Conservation (phyloP, 1,140 invertebrate genomes). For the Manduca sexta region DNA sequence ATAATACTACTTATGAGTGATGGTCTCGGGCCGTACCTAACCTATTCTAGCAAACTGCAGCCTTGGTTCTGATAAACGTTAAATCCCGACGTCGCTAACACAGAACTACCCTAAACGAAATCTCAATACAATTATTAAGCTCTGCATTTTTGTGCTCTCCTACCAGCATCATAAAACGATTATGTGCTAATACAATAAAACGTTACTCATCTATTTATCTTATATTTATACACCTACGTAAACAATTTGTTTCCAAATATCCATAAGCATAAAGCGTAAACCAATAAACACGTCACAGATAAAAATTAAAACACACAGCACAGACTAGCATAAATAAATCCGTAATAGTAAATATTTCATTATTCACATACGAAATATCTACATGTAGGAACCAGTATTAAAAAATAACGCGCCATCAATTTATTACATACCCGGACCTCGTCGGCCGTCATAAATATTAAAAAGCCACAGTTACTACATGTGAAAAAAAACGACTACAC, state of each 20-base stretch:
- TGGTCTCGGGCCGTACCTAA: slow-evolving; percentile 1
- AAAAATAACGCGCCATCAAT: background rate
- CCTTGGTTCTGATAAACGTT: slow-evolving; percentile 29
- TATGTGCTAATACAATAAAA: background rate
- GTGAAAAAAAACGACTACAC: background rate
- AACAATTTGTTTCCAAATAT: background rate
- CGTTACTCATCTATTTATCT: background rate
- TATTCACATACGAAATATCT: slow-evolving; percentile 2
- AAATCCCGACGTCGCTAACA: slow-evolving; percentile 17
- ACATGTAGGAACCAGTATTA: slow-evolving; percentile 10
- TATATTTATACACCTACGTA: background rate
- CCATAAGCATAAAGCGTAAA: background rate
- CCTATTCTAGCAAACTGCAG: slow-evolving; percentile 30
- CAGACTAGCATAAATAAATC: slow-evolving; percentile 17
- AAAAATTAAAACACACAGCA: slow-evolving; percentile 11
- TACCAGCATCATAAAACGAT: background rate
- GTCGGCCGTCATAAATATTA: background rate
- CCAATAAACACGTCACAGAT: background rate
- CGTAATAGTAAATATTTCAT: background rate
- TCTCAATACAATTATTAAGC: slow-evolving; percentile 6
- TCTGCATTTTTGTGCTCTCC: slow-evolving; percentile 6
- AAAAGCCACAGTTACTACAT: background rate
- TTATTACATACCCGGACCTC: background rate
- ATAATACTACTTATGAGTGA: background rate
- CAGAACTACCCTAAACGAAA: slow-evolving; percentile 10